Conservation (phyloP, 2,113 vertebrate species). For the Nesoenas mayeri region DNA sequence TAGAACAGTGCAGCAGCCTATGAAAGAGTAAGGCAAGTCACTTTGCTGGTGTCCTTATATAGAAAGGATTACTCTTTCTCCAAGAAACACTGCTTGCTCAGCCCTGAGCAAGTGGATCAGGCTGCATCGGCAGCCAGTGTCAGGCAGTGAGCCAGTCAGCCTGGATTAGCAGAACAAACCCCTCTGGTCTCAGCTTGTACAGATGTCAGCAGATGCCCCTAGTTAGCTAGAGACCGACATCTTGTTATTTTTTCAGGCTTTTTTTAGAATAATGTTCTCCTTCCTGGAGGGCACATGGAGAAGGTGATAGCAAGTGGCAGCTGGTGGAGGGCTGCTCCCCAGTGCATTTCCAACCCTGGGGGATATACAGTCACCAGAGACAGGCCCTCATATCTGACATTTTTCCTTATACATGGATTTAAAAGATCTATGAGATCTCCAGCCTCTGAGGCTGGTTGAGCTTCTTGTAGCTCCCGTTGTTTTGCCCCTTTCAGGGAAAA, state of each 20-base stretch:
- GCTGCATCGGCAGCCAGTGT: not conserved
- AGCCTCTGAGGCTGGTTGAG: not conserved
- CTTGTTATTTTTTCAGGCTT: not conserved
- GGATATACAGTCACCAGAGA: not conserved
- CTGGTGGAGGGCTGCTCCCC: not conserved
- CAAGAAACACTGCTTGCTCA: not conserved
- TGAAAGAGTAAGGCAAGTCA: not conserved
- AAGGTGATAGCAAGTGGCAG: constrained; percentile 44
- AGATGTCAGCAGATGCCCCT: not conserved
- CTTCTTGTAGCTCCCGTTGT: not conserved
- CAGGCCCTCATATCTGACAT: not conserved
- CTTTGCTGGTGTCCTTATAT: not conserved
- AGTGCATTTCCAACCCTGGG: not conserved
- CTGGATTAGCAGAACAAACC: constrained; percentile 5
- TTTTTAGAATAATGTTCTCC: not conserved
- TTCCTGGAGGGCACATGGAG: not conserved
- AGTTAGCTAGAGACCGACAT: not conserved
- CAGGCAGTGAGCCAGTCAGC: constrained; percentile 27
- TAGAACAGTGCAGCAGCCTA: not conserved
- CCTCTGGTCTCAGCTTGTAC: not conserved
- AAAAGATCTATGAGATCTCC: not conserved
- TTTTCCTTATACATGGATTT: not conserved
- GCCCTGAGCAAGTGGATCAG: not conserved
- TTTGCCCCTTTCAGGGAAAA: not conserved
- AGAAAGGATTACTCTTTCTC: not conserved